Conservation (phyloP, 2,888 invertebrate species). For the Epistrophella euchroma region DNA sequence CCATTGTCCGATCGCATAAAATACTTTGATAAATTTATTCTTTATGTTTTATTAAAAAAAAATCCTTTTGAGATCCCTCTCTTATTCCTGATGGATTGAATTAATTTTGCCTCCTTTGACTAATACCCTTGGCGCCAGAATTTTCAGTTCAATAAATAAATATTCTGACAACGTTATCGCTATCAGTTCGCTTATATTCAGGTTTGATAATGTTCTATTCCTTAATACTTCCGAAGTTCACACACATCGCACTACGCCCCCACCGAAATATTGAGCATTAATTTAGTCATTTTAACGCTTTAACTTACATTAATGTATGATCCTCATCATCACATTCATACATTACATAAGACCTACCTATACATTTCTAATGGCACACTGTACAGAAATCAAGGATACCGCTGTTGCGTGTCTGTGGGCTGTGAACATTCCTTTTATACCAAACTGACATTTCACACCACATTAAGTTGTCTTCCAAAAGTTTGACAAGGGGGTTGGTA, state of each 20-base stretch:
- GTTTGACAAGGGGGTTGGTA: conserved; percentile 33
- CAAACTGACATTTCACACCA: conserved; percentile 70
- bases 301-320: conserved; percentile 57
- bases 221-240: not conserved
- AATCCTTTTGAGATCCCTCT: no score
- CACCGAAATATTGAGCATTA: conserved; percentile 49
- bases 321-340: conserved; percentile 35
- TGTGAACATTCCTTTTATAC: conserved; percentile 54
- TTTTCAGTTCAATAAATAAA: conserved; percentile 52
- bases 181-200: conserved; percentile 6
- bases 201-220: not conserved
- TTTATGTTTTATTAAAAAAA: no score
- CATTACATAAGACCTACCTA: not conserved
- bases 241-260: not conserved
- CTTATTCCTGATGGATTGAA: no score
- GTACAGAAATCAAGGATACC: conserved; percentile 49
- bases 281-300: conserved; percentile 41
- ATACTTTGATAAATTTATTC: no score
- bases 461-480: conserved; percentile 63
- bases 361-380: not conserved
- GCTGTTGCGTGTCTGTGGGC: conserved; percentile 46
- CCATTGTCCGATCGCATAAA: no score
- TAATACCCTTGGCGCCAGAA: conserved; percentile 15
- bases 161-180: conserved; percentile 32
- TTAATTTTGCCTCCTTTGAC: no score